Evolutionary conservation across 2,113 vertebrate species (phyloP), one percentile per base, ranked within the genome.

Genomic region (Buteo buteo): DNA sequence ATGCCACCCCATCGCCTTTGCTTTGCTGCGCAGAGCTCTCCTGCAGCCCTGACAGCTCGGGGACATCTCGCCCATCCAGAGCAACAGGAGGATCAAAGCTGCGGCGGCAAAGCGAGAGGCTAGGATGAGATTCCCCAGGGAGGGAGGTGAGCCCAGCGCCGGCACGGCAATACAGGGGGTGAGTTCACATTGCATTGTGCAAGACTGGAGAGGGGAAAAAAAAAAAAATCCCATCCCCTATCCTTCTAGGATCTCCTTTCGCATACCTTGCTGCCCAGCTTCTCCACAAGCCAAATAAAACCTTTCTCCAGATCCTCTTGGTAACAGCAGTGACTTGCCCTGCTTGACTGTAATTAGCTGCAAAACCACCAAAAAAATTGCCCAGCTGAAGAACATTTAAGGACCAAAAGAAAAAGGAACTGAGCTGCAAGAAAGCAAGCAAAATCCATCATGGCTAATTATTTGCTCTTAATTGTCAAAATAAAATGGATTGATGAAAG

Each of bases 381-480:
- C 65, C 50, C 74, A 45, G 61, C n/a, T 54, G 85, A 96, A 93
- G 69, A 95, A 92, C 25, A 86, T 55, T 90, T 82, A 82, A 94
- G 70, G 91, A 93, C 54, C 20, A 0, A 7, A 49, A 42, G 38
- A 42, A 44, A 16, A 72, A 11, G 9, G 62, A 97, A 90, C 28
- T 9, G 59, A 90, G 67, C 86, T 94, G 67, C 52, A 86, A 96
- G 81, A 71, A 97, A 96, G 94, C 77, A 90, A 96, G 92, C 54
- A 90, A 96, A 96, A 97, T 97, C 95, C 95, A 98, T 98, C 97
- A 97, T 52, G 79, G 86, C 67, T 97, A 97, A 98, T 98, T 98
- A 98, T 98, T 98, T 98, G 97, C 88, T 97, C 96, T 95, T 98
- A 97, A 98, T 97, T 97, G 97, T 98, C 94, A 98, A 93, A 89